phyloP scores from a whole-genome alignment of 2,888 invertebrate species.

The Polydesmus complanatus region DNA sequence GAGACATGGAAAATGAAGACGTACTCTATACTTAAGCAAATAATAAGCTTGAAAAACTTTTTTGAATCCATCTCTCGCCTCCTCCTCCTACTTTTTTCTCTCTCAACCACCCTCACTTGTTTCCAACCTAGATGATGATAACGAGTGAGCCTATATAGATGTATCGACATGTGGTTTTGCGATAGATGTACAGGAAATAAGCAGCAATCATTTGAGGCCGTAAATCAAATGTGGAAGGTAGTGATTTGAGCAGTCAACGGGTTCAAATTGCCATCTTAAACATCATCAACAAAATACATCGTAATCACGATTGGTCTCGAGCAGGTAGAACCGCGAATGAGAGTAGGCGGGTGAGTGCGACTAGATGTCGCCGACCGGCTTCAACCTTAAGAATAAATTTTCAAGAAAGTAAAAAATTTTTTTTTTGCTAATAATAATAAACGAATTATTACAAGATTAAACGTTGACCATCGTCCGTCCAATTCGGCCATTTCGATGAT shows the following conservation, averaged over 20 bases:
- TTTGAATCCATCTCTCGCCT: background rate
- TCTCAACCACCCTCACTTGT: background rate
- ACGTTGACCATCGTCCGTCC: too few relatives aligned
- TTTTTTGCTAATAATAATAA: too few relatives aligned
- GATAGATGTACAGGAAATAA: background rate
- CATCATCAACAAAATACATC: background rate
- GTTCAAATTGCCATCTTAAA: background rate
- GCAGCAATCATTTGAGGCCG: background rate
- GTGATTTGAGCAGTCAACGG: constrained; percentile 12
- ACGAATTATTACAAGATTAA: too few relatives aligned
- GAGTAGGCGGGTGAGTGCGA: background rate
- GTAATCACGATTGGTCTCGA: background rate
- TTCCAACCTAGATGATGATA: background rate
- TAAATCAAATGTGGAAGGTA: constrained; percentile 14
- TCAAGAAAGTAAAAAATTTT: too few relatives aligned
- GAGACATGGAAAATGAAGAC: constrained; percentile 8
- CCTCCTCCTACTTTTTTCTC: background rate
- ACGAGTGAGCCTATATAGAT: too few relatives aligned
- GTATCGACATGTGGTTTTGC: background rate
- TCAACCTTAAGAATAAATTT: background rate
- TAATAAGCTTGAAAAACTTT: constrained; percentile 10
- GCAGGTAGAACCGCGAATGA: too few relatives aligned
- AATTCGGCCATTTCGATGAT: too few relatives aligned
- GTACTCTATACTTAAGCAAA: constrained; percentile 16
- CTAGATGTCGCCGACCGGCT: background rate